Evolutionary conservation across 2,797 vertebrate species (phyloP), one percentile per base, ranked within the genome.

Genomic region (Merluccius polli): DNA sequence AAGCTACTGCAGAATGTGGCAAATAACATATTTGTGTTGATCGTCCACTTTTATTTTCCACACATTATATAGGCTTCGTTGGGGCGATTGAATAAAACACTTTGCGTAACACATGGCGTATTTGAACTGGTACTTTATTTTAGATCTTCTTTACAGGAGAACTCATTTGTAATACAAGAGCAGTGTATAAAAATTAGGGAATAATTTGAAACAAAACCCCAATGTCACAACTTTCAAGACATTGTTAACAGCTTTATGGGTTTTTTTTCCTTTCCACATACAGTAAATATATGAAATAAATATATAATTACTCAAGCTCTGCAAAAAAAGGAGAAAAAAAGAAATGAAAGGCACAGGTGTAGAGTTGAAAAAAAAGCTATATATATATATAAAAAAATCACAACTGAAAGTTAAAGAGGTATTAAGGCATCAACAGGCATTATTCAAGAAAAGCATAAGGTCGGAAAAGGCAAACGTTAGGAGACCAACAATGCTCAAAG

Each of bases 71-170:
- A 69, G 31, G 81, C 29, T 33, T 35, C 0, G 0, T 16, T 12
- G 1, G 41, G 21, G 24, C 0, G 72, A 69, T 9, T 69, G 18
- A 21, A 32, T 69, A 32, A 69, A 32, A 69, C 12, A 31, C 67
- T 2, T 15, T 12, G 59, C 27, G n/a, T 44, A 27, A 69, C 67
- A 16, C 67, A 15, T 7, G 9, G 30, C 31, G 29, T 30, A 30
- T 69, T 75, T 84, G 13, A 87, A 82, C 68, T 79, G 15, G 10
- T 81, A 71, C 38, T 89, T 91, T 91, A 87, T 74, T 78, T 33
- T 74, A 21, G 48, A 35, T 71, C 89, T 76, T 73, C 1, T 77
- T 36, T 76, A 1, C 72, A 15, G 81, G 41, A 73, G 67, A 41
- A 80, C 73, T 78, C 12, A 73, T 70, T 78, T 76, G 29, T 59